Conservation (phyloP, 2,113 vertebrate genomes). For the Chaenocephalus aceratus region DNA sequence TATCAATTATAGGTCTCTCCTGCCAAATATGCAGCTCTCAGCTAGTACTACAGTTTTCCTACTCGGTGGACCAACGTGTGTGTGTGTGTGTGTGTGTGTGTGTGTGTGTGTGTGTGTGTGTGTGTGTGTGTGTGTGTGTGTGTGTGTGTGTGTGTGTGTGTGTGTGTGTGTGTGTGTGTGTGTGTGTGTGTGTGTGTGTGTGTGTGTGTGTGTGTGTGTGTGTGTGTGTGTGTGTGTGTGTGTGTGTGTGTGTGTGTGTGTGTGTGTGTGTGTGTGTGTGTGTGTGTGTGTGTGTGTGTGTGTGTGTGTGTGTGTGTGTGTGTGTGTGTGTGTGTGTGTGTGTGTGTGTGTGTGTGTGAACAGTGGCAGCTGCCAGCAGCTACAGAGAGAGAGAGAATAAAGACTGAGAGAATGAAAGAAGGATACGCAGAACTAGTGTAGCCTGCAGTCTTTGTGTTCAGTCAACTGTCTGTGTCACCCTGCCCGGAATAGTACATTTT, state of each 20-base stretch:
- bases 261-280: slow-evolving; percentile 11
- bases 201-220: slow-evolving; percentile 2
- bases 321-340: slow-evolving; percentile 1
- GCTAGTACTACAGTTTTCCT: slow-evolving; percentile 66
- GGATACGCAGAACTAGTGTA: slow-evolving; percentile 22
- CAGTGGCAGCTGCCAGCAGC: slow-evolving; percentile 76
- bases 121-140: no score
- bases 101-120: slow-evolving; percentile 13
- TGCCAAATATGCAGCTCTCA: slow-evolving; percentile 76
- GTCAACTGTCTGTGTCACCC: slow-evolving; percentile 14
- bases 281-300: neutral
- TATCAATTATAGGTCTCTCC: slow-evolving; percentile 76
- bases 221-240: slow-evolving; percentile 1
- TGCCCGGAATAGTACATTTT: slow-evolving; percentile 5
- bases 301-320: slow-evolving; percentile 14
- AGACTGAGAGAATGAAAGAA: slow-evolving; percentile 41
- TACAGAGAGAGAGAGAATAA: slow-evolving; percentile 11
- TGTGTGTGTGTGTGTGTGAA: slow-evolving; percentile 15
- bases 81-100: slow-evolving; percentile 4
- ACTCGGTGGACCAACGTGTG: no score
- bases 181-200: slow-evolving; percentile 5
- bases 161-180: no score
- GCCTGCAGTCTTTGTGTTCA: slow-evolving; percentile 1
- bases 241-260: slow-evolving; percentile 3
- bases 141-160: no score